phyloP scores from a whole-genome alignment of 53 echinoderm and acorn worm genomes.

The Crossaster papposus region DNA sequence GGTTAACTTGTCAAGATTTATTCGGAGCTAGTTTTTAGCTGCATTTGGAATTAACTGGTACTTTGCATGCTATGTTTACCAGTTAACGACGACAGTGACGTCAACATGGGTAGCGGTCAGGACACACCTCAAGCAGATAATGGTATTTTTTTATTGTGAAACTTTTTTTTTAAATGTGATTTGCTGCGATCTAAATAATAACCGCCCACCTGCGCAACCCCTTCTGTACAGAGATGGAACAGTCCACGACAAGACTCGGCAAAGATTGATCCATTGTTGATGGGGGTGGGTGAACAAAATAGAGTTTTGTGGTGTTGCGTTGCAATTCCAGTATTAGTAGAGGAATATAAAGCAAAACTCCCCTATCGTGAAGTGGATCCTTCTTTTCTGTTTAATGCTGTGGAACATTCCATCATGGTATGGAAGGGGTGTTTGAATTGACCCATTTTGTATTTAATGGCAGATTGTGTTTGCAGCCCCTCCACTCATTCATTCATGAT shows the following conservation, averaged over 20 bases:
- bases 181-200: conserved; percentile 46
- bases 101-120: conserved; percentile 62
- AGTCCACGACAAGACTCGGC: conserved; percentile 10
- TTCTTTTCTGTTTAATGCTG: conserved; percentile 25
- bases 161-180: conserved; percentile 13
- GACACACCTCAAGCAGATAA: conserved; percentile 59
- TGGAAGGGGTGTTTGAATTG: conserved; percentile 38
- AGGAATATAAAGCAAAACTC: background rate
- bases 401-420: conserved; percentile 38
- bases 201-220: background rate
- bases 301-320: no score
- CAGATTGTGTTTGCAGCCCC: conserved; percentile 50
- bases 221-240: conserved; percentile 33
- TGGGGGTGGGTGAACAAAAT: background rate
- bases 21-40: background rate
- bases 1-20: background rate
- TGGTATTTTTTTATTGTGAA: conserved; percentile 70
- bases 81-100: conserved; percentile 50
- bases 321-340: no score
- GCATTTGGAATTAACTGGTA: conserved; percentile 50
- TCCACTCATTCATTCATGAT: background rate
- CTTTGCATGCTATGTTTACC: conserved; percentile 61
- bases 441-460: conserved; percentile 7
- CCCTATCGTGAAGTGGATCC: conserved; percentile 22
- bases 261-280: conserved; percentile 24